Evolutionary conservation across 2,113 vertebrate genomes (phyloP).

Genomic region (Kryptolebias marmoratus): DNA sequence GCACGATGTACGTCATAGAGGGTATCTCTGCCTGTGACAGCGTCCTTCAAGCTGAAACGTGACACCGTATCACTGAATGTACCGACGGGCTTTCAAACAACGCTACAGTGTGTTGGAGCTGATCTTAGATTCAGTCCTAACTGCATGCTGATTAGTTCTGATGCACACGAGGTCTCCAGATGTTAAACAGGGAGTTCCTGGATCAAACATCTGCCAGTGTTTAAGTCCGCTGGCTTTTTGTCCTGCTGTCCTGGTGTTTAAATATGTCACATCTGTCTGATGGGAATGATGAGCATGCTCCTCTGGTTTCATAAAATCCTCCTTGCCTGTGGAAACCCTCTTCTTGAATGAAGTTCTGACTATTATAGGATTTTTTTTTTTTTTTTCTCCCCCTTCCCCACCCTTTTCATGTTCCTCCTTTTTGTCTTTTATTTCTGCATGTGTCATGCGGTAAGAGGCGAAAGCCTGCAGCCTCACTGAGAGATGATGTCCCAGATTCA

Average conservation of each 20-base stretch:
- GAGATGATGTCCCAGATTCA: slow-evolving; percentile 82
- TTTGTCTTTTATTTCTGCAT: slow-evolving; percentile 63
- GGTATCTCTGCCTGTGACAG: slow-evolving; percentile 57
- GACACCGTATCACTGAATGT: slow-evolving; percentile 57
- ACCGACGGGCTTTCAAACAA: slow-evolving; percentile 25
- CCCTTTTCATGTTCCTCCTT: slow-evolving; percentile 46
- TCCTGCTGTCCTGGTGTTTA: slow-evolving; percentile 40
- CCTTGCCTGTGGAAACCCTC: slow-evolving; percentile 53
- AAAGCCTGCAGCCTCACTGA: slow-evolving; percentile 74
- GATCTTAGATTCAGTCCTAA: slow-evolving; percentile 43
- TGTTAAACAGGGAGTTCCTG: slow-evolving; percentile 54
- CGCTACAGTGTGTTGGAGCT: slow-evolving; percentile 27
- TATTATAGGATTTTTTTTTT: slow-evolving; percentile 47
- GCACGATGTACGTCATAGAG: slow-evolving; percentile 43
- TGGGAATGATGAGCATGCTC: slow-evolving; percentile 58
- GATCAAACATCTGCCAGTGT: slow-evolving; percentile 54
- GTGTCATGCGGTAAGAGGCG: slow-evolving; percentile 71
- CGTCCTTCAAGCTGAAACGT: slow-evolving; percentile 73
- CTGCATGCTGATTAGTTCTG: slow-evolving; percentile 57
- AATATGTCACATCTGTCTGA: slow-evolving; percentile 21
- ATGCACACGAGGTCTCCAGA: slow-evolving; percentile 65
- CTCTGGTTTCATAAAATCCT: slow-evolving; percentile 49
- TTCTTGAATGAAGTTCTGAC: slow-evolving; percentile 59
- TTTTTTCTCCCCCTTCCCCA: too few relatives aligned
- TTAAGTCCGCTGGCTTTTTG: slow-evolving; percentile 39